Evolutionary conservation across 2,888 invertebrate genomes (phyloP), one percentile per base, ranked within the genome.

Genomic region (Drosophila melanosoma): DNA sequence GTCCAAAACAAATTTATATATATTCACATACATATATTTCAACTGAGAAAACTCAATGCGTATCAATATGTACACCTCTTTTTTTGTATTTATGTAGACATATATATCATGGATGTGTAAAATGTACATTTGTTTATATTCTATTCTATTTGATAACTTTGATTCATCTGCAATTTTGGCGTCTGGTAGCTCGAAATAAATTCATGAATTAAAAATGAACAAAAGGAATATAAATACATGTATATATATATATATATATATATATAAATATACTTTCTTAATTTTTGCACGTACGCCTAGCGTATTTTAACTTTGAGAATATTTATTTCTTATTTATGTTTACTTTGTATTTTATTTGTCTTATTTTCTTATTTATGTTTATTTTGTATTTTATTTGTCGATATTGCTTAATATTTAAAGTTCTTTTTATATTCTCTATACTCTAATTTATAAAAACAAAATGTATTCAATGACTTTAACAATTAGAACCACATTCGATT

Each of bases 181-280:
- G 58, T 54, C 42, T 67, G 59, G 10, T 52, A 29, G 59, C 67
- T 73, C 56, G 52, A 89, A 87, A 87, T 80, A 87, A 75, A 71
- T 85, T 90, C 74, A 87, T 90, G 88, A 90, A 90, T 87, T 87
- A 87, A 89, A 80, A 84, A 82, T 76, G 58, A 84, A 74, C 72
- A 71, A 83, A 82, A 15, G 61, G 26, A 60, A 54, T 51, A 66
- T 36, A 23, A 12, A 52, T 56, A 5, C 17, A 51, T 53, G 36
- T 52, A 45, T 54, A 42, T 36, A 20, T 7, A 32, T 17, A 48
- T 35, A 45, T 62, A 32, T 68, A 57, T 45, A 67, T 45, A 32
- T 29, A 48, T 8, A 59, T 23, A 38, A 15, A 52, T 36, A 42
- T 17, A 51, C 53, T 23, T 23, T 61, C 57, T 81, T 38, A 72